Conservation (phyloP, 1,140 invertebrate species). For the Orussus abietinus region DNA sequence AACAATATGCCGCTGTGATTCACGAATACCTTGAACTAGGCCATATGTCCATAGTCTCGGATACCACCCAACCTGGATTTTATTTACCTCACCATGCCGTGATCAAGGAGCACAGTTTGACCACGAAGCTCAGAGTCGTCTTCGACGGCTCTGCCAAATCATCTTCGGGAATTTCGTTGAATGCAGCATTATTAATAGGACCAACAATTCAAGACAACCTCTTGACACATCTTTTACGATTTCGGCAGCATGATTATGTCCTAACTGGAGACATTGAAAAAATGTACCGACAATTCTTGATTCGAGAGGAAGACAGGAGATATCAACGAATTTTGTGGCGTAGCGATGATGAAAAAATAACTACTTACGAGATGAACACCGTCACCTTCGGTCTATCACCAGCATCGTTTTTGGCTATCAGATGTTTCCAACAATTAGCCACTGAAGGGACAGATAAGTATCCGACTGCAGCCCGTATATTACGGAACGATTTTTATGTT, state of each 20-base stretch:
- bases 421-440: constrained; percentile 29
- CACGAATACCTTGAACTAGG: constrained; percentile 26
- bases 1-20: constrained; percentile 17
- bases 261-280: constrained; percentile 42
- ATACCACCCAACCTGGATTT: constrained; percentile 4
- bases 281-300: constrained; percentile 39
- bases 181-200: constrained; percentile 24
- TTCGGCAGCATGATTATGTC: constrained; percentile 29
- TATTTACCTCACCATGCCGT: constrained; percentile 37
- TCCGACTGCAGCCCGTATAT: constrained; percentile 15
- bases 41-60: constrained; percentile 17
- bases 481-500: constrained; percentile 25
- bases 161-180: constrained; percentile 22
- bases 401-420: constrained; percentile 30
- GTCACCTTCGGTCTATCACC: constrained; percentile 44
- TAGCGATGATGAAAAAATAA: constrained; percentile 15
- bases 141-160: constrained; percentile 27
- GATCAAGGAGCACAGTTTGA: constrained; percentile 17
- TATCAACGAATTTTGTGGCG: constrained; percentile 41
- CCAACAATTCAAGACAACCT: constrained; percentile 31
- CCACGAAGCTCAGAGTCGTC: constrained; percentile 27
- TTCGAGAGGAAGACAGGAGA: constrained; percentile 26
- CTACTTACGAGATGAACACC: constrained; percentile 25
- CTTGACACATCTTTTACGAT: constrained; percentile 30
- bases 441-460: constrained; percentile 20